phyloP scores from a whole-genome alignment of 1,140 invertebrate species.

The Dreissena polymorpha region DNA sequence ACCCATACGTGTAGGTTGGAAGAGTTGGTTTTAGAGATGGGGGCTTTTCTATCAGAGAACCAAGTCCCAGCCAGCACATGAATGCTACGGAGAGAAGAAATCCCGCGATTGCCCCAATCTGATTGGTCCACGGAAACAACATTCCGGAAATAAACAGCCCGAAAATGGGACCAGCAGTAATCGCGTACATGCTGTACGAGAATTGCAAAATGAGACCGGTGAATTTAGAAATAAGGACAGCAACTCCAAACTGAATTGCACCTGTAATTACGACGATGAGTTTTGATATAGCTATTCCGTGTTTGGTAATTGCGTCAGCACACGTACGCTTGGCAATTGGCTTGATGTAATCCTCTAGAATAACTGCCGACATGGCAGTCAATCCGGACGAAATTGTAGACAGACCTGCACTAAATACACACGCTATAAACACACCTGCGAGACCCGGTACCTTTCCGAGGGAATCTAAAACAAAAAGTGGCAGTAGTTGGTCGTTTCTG shows the following conservation, averaged over 20 bases:
- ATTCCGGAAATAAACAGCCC: conserved; percentile 78
- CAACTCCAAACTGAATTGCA: conserved; percentile 34
- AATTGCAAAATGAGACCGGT: conserved; percentile 82
- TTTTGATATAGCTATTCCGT: conserved; percentile 87
- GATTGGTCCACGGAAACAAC: conserved; percentile 78
- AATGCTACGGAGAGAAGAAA: conserved; percentile 85
- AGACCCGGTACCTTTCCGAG: conserved; percentile 87
- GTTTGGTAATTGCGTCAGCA: conserved; percentile 85
- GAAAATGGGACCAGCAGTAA: conserved; percentile 76
- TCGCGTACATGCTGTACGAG: conserved; percentile 75
- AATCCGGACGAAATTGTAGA: conserved; percentile 83
- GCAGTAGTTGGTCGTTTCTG: conserved; percentile 80
- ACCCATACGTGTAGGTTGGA: conserved; percentile 81
- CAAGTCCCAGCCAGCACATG: conserved; percentile 91
- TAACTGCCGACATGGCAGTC: conserved; percentile 93
- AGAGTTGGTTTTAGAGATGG: conserved; percentile 82
- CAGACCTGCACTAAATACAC: conserved; percentile 90
- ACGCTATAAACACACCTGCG: conserved; percentile 93
- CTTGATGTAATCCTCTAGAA: conserved; percentile 89
- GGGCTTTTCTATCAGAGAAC: conserved; percentile 84
- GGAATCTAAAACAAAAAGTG: conserved; percentile 89
- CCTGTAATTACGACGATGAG: conserved; percentile 69
- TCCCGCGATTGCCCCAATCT: conserved; percentile 88
- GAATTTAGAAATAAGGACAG: conserved; percentile 35
- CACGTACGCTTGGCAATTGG: conserved; percentile 82